These are phyloP conservation scores for Philereme transversata DNA, from an alignment of 2,888 invertebrate species.

Conservation along the genomic window DNA sequence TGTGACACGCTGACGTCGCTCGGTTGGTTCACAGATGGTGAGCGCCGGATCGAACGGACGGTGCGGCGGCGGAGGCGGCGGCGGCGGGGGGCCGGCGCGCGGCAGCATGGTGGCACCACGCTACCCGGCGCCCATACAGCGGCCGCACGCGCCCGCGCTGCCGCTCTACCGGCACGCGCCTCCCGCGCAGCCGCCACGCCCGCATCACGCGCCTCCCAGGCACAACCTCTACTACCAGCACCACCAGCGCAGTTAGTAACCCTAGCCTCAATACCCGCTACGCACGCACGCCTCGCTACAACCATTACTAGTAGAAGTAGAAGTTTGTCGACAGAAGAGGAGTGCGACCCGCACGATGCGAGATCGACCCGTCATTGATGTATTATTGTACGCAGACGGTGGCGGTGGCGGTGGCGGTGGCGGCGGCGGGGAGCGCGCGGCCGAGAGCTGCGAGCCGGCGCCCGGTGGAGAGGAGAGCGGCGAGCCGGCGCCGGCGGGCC, in stretches of 20 bases:
- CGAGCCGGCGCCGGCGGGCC: conserved; percentile 51
- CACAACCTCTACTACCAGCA: conserved; percentile 75
- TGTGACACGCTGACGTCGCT: not conserved
- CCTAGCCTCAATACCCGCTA: conserved; percentile 15
- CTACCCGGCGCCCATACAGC: conserved; percentile 84
- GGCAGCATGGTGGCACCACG: conserved; percentile 69
- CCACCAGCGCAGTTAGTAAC: conserved; percentile 76
- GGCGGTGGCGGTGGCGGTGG: conserved; percentile 29
- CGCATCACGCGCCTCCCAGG: conserved; percentile 55
- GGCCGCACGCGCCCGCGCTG: conserved; percentile 75
- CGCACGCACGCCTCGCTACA: conserved; percentile 23
- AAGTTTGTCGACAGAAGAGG: conserved; percentile 14
- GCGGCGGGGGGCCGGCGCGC: conserved; percentile 52
- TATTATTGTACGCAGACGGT: conserved; percentile 48
- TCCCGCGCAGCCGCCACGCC: conserved; percentile 44
- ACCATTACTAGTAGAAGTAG: conserved; percentile 16
- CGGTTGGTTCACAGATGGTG: conserved; percentile 57
- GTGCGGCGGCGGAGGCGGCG: conserved; percentile 57
- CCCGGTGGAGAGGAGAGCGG: conserved; percentile 50
- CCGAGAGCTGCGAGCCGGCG: conserved; percentile 53
- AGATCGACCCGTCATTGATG: conserved; percentile 22
- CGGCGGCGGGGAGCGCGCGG: conserved; percentile 51
- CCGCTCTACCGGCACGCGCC: conserved; percentile 65
- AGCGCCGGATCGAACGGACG: conserved; percentile 68
- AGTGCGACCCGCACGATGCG: conserved; percentile 7